These are phyloP conservation scores for Phyllotis vaccarum DNA, from an alignment of 2,797 vertebrate species.

Conservation along the genomic window DNA sequence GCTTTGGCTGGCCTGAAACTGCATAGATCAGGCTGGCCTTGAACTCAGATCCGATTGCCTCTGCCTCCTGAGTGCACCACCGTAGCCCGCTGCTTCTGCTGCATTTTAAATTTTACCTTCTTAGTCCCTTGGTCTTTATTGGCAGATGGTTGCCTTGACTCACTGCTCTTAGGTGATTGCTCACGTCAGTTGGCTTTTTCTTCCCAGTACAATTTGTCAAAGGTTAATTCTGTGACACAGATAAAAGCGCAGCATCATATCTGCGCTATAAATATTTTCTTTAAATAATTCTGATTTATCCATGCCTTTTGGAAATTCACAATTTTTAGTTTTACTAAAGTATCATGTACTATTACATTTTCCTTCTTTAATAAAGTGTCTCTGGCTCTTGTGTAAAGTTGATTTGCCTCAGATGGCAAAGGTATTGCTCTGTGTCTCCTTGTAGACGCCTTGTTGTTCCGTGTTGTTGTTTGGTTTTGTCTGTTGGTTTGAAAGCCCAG, in stretches of 20 bases:
- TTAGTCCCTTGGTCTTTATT: slow-evolving; percentile 30
- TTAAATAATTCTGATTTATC: neutral
- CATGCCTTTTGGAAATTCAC: neutral
- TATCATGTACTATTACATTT: neutral
- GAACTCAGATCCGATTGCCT: neutral
- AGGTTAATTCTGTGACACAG: neutral
- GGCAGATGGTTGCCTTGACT: slow-evolving; percentile 25
- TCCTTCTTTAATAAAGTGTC: neutral
- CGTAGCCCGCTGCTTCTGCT: neutral
- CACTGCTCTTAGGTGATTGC: neutral
- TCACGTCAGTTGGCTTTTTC: neutral
- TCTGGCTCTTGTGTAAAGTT: neutral
- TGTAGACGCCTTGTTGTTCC: neutral
- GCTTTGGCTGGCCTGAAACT: neutral
- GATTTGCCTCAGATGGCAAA: neutral
- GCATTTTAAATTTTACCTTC: neutral
- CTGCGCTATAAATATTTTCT: neutral
- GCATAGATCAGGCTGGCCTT: neutral
- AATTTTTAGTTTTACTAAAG: neutral
- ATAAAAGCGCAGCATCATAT: neutral
- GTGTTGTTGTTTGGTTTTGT: neutral
- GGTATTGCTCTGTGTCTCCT: neutral
- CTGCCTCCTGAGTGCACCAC: neutral
- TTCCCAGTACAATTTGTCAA: neutral
- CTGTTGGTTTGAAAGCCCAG: neutral